Base-by-base conservation (phyloP, 2,888 invertebrate genomes). In the Thyatira batis region DNA sequence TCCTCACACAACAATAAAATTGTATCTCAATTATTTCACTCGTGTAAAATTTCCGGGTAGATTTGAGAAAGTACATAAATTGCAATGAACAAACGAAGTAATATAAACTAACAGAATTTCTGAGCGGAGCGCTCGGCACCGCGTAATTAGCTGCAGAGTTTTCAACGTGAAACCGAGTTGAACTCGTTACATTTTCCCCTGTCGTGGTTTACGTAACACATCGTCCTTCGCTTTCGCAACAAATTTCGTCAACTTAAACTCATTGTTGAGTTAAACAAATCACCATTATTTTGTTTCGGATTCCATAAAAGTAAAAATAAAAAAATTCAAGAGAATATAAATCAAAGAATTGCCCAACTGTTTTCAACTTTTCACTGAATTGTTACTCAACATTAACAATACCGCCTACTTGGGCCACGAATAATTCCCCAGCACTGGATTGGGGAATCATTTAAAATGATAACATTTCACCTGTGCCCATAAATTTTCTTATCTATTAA, bases 401-500 rank as follows among this genome's bases (percentile, higher is more conserved):
- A 5, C 17, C 8, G 10, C 8, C 1, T 13, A 39, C 17, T 8
- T 8, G 39, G 8, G 13, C 17, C 6, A 8, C 6, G 13, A 39
- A 13, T 6, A 39, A 13, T 17, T 39, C 2, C 3, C 17, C 17
- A 39, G 2, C 17, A 13, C 8, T n/a, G 17, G 13, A 39, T 39
- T 17, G 8, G 13, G 33, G 39, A 13, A 43, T 28, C 23, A 13
- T 11, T 20, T 17, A 20, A 48, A 54, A 52, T 45, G 48, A 48
- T 28, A 48, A 48, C 46, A 46, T 48, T 48, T 48, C 46, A 48
- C 17, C 48, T 20, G 49, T 57, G 56, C 66, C 69, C 59, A 71
- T 74, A 74, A 75, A 76, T 74, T 73, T 62, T 67, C 64, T 67
- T 78, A 82, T 80, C 78, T 73, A 62, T 58, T 45, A 60, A 61